Base-by-base conservation (phyloP, 64 coral and sea anemone genomes). In the Actinia equina region DNA sequence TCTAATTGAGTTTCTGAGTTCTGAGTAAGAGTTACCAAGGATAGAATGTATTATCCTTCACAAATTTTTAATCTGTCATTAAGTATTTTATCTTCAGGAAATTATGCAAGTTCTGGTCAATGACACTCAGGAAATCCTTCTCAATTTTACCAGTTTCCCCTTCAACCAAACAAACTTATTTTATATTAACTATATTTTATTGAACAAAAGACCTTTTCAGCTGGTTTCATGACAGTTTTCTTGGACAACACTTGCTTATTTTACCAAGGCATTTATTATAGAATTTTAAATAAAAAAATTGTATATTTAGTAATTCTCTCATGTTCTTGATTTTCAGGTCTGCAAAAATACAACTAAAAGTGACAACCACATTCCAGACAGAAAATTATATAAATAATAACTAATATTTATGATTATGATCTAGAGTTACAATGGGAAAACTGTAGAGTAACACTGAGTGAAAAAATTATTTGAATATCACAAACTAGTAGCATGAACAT, bases 191-290 rank as follows among this genome's bases (percentile, higher is more conserved):
- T 57, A 65, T 65, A 65, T 65, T 23, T 65, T 65, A 65, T 65
- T 65, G 20, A 65, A 65, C 62, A 65, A 65, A 65, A 65, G 62
- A 65, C 62, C 62, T 65, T 57, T 57, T 65, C 62, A 65, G 62
- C 62, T 65, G 19, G 62, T 14, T n/a, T 23, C 62, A 65, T 65
- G 19, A 23, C 55, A 57, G 55, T 57, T 65, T 65, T 65, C 62
- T n/a, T 20, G 62, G 22, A 65, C 62, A 65, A 65, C 4, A 5
- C 22, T 65, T 23, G 6, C 20, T 65, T n/a, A 23, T 65, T 65
- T 65, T 23, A 22, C 19, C n/a, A 65, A 65, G 62, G 62, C n/a
- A 65, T 65, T 65, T 23, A 65, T 1, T n/a, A 7, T 65, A n/a
- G 62, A 22, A 20, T 9, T 23, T 23, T n/a, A 65, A 65, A 65